Percentiles rank a stretch among this genome's conserved stretches.
phyloP scores from a whole-genome alignment of 2,113 vertebrate species.

The Planiliza haematocheilus region DNA sequence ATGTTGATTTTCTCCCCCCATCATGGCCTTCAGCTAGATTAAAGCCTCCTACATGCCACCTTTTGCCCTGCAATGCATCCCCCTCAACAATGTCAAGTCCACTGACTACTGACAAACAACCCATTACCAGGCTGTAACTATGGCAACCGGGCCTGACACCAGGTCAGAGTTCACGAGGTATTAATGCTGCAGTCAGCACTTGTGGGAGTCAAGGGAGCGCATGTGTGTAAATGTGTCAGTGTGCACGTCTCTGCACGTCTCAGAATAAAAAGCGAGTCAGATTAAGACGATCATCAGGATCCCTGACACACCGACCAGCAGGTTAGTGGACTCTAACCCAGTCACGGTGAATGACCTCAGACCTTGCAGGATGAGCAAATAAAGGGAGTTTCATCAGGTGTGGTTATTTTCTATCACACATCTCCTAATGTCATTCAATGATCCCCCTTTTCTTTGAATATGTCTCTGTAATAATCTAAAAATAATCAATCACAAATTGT shows the following conservation, averaged over 20 bases:
- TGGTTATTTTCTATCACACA: neutral
- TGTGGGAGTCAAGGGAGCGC: slow-evolving; percentile 21
- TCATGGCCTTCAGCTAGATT: slow-evolving; percentile 12
- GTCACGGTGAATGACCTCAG: slow-evolving; percentile 41
- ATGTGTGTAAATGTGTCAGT: slow-evolving; percentile 10
- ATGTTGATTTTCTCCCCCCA: no score
- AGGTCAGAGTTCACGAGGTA: slow-evolving; percentile 68
- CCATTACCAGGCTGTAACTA: slow-evolving; percentile 53
- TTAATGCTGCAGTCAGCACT: slow-evolving; percentile 60
- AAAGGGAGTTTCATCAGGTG: neutral
- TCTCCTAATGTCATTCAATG: neutral
- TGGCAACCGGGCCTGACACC: slow-evolving; percentile 47
- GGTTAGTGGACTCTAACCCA: slow-evolving; percentile 43
- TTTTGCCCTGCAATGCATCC: slow-evolving; percentile 16
- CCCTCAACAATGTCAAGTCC: slow-evolving; percentile 56
- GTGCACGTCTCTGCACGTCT: neutral
- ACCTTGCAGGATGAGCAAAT: slow-evolving; percentile 33
- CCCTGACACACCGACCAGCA: slow-evolving; percentile 11
- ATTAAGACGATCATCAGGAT: no score
- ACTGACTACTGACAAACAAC: slow-evolving; percentile 60
- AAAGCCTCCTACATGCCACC: neutral
- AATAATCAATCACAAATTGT: neutral
- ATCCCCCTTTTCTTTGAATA: neutral
- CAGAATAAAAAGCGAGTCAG: neutral
- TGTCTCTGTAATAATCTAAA: neutral